A percentile compares a stretch with the other conserved stretches of the same genome.
Evolutionary conservation across 1,140 invertebrate species (phyloP).

Genomic region (Apocrypta bakeri): DNA sequence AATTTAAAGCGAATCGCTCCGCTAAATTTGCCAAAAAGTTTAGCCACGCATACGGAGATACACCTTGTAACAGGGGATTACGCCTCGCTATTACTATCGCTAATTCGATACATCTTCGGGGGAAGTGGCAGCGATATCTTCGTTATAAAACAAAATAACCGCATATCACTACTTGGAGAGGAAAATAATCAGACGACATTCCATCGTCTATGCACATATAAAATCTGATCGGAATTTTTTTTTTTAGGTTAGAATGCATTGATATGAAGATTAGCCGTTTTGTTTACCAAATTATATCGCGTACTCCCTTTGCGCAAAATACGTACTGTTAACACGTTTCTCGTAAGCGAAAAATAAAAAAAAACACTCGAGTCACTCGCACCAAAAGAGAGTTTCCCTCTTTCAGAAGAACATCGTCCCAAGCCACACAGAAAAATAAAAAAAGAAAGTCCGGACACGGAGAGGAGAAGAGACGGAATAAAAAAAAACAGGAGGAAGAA

Average conservation of each 20-base stretch:
- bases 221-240: no score
- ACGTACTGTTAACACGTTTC: not conserved
- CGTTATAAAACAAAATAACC: no score
- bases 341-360: not conserved
- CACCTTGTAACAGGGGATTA: not conserved
- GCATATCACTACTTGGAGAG: no score
- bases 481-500: not conserved
- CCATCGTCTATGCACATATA: no score
- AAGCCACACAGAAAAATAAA: not conserved
- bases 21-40: constrained; percentile 27
- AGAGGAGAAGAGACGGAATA: not conserved
- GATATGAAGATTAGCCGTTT: not conserved
- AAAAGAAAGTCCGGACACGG: not conserved
- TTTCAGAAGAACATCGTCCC: not conserved
- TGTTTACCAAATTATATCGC: not conserved
- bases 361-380: no score
- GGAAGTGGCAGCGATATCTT: not conserved
- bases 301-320: no score
- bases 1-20: not conserved
- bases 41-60: not conserved
- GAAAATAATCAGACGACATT: not conserved
- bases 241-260: not conserved
- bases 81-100: not conserved
- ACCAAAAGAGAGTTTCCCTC: not conserved
- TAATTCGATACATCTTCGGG: not conserved